Conservation (phyloP, 2,797 vertebrate genomes). For the Sus cebifrons region DNA sequence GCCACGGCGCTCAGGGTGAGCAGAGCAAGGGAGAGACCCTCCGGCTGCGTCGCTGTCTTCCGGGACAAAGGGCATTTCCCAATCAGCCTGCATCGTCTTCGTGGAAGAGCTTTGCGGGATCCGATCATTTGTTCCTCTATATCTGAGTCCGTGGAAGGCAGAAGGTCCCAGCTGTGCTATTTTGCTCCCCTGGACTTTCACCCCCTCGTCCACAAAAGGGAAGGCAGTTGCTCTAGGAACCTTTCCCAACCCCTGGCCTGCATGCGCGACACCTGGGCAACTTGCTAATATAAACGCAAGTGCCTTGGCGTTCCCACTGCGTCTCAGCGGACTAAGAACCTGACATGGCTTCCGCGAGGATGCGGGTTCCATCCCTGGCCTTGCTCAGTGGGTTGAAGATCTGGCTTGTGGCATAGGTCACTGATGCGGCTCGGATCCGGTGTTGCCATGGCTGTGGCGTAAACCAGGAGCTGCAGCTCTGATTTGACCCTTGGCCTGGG, state of each 20-base stretch:
- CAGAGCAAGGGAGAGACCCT: neutral
- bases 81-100: neutral
- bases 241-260: accelerated
- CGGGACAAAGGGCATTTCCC: accelerated
- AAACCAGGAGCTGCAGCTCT: too few relatives aligned
- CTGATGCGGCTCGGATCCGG: too few relatives aligned
- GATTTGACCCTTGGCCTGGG: too few relatives aligned
- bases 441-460: too few relatives aligned
- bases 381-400: too few relatives aligned
- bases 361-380: too few relatives aligned
- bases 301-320: neutral
- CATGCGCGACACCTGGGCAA: neutral
- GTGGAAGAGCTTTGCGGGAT: neutral
- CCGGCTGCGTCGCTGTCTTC: neutral
- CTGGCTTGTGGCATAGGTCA: too few relatives aligned
- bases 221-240: accelerated
- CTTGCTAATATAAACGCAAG: accelerated
- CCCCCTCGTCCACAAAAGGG: neutral
- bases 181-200: neutral
- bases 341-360: too few relatives aligned
- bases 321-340: too few relatives aligned
- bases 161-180: neutral
- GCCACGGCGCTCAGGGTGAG: too few relatives aligned
- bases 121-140: neutral
- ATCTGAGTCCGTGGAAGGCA: neutral